Conservation (phyloP, 1,140 invertebrate species). For the Drosophila rufa region DNA sequence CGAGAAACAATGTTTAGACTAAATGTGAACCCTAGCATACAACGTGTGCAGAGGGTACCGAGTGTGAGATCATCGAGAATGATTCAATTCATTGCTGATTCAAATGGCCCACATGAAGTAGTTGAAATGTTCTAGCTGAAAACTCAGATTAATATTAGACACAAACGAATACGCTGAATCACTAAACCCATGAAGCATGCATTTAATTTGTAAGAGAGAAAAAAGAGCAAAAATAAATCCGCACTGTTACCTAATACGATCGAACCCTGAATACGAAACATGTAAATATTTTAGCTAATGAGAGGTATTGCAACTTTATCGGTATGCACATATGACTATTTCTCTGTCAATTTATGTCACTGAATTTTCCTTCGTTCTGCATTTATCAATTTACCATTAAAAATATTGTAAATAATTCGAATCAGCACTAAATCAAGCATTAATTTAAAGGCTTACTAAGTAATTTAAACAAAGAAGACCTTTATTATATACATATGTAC, state of each 20-base stretch:
- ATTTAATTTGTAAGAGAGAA: conserved; percentile 33
- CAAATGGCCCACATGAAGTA: conserved; percentile 11
- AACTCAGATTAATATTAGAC: conserved; percentile 27
- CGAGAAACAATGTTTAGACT: conserved; percentile 24
- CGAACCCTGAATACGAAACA: conserved; percentile 41
- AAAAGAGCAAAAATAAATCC: conserved; percentile 17
- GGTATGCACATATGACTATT: conserved; percentile 21
- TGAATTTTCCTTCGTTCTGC: conserved; percentile 21
- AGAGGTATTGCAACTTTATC: conserved; percentile 20
- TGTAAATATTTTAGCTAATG: conserved; percentile 69
- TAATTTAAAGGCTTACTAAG: conserved; percentile 54
- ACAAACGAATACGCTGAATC: conserved; percentile 33
- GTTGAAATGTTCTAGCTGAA: conserved; percentile 38
- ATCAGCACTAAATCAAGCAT: conserved; percentile 26
- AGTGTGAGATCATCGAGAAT: neutral
- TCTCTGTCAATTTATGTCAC: conserved; percentile 46
- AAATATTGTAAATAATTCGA: conserved; percentile 56
- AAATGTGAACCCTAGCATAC: conserved; percentile 20
- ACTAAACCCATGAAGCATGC: conserved; percentile 33
- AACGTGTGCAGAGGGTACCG: neutral
- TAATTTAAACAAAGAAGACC: conserved; percentile 20
- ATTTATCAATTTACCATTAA: conserved; percentile 35
- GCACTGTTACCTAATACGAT: conserved; percentile 71
- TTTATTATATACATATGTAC: conserved; percentile 44
- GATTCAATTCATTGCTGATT: conserved; percentile 17